Base-by-base conservation (phyloP, 2,888 invertebrate species). In the Aleiodes testaceus region DNA sequence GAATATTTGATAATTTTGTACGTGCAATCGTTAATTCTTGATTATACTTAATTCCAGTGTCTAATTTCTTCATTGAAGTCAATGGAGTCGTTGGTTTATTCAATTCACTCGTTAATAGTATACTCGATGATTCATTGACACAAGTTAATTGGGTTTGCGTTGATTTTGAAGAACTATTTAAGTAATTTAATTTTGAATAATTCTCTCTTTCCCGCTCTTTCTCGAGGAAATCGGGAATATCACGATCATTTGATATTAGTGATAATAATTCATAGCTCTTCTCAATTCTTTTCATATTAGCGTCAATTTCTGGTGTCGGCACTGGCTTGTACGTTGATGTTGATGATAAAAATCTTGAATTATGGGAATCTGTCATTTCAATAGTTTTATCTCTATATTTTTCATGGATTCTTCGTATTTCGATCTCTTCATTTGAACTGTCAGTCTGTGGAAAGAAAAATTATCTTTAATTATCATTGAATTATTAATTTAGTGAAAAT, bases 121-220 rank as follows among this genome's bases (percentile, higher is more conserved):
- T 74, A 53, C 77, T 77, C 4, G 74, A 47, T 44, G 71, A 65
- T 52, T 67, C 76, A 63, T 74, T 74, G 2, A 78, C 69, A 59
- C 77, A 75, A 47, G 69, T 77, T 64, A 78, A 75, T n/a, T 71
- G 50, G 0, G 85, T 85, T 69, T 84, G 84, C 22, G 82, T 80
- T 47, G 78, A 74, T 75, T 81, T 85, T 63, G 22, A 47, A 16
- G 63, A 36, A 36, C 20, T 12, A 42, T 53, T 3, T 18, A 55
- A n/a, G 63, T 36, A 65, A 22, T 53, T 66, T 70, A 55, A 59
- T 45, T 26, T 64, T 55, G 2, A 18, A 69, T 12, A 53, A 49
- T 12, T 44, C 9, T 22, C 68, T 68, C 18, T 59, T 63, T 36
- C 30, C 42, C 18, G 68, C 52, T 75, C 71, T 18, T 79, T 74